Percentiles rank a stretch among this genome's conserved stretches.
These are phyloP conservation scores for Hemaris fuciformis DNA, from an alignment of 2,888 invertebrate species.

Conservation along the genomic window DNA sequence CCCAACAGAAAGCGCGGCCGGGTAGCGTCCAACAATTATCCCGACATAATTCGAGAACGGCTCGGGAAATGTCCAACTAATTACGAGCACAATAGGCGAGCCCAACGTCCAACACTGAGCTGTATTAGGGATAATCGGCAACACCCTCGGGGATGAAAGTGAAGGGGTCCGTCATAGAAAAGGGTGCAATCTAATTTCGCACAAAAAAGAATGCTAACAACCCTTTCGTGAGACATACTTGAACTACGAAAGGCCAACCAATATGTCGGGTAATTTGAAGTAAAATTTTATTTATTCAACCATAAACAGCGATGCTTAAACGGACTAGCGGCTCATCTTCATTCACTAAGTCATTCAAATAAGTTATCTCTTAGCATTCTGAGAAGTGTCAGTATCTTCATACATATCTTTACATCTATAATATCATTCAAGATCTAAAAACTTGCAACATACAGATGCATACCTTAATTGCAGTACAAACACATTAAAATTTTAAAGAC, in stretches of 20 bases:
- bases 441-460: no score
- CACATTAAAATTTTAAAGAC: no score
- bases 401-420: no score
- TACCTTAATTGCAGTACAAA: no score
- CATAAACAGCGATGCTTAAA: no score
- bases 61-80: conserved; percentile 12
- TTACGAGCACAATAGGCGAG: conserved; percentile 14
- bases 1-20: neutral
- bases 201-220: conserved; percentile 64
- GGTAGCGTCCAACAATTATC: neutral
- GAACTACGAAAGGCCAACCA: conserved; percentile 19
- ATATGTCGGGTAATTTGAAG: neutral
- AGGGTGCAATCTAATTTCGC: conserved; percentile 73
- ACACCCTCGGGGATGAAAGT: conserved; percentile 44
- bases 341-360: no score
- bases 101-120: conserved; percentile 34
- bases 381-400: no score
- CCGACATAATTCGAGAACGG: conserved; percentile 2
- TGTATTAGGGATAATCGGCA: conserved; percentile 48
- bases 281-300: no score
- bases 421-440: no score
- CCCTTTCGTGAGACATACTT: conserved; percentile 47
- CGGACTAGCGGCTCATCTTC: no score
- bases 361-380: no score
- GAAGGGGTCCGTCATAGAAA: conserved; percentile 52